phyloP scores from a whole-genome alignment of 2,113 vertebrate species.

The Ceyx margarethae region DNA sequence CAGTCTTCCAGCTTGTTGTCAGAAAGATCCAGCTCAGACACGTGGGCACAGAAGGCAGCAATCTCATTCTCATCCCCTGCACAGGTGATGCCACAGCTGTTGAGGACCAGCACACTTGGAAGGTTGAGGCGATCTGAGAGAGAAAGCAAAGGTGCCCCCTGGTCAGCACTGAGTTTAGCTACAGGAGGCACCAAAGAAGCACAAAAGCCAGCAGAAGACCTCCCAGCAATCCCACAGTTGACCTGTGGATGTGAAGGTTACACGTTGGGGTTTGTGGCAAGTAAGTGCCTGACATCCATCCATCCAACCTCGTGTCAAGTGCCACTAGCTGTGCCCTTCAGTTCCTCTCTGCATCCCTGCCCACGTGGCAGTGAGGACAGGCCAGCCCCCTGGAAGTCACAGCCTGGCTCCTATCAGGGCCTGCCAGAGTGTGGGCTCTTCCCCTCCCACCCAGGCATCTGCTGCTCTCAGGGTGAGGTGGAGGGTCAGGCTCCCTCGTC shows the following conservation, averaged over 20 bases:
- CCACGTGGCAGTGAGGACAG: accelerated
- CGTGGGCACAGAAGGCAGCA: slow-evolving; percentile 90
- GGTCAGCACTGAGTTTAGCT: background rate
- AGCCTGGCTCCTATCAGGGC: background rate
- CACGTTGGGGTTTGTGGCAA: accelerated
- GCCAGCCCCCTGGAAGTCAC: background rate
- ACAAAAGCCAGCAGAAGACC: background rate
- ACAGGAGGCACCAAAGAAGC: background rate
- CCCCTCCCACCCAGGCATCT: background rate
- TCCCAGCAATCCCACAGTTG: background rate
- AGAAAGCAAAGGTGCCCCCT: background rate
- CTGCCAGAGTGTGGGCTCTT: background rate
- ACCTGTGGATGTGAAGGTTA: accelerated
- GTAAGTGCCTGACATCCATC: background rate
- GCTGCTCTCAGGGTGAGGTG: background rate
- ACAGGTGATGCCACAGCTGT: slow-evolving; percentile 89
- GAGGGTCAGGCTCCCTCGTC: background rate
- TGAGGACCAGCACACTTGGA: slow-evolving; percentile 88
- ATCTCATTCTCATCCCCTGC: slow-evolving; percentile 90
- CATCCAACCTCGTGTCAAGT: background rate
- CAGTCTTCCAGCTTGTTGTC: slow-evolving; percentile 94
- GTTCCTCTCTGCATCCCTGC: background rate
- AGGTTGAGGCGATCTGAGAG: slow-evolving; percentile 89
- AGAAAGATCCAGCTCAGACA: slow-evolving; percentile 94
- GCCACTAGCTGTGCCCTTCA: background rate